Percentiles rank a stretch among this genome's conserved stretches.
Conservation (phyloP, 1,140 invertebrate genomes). For the Drosophila ironensis region DNA sequence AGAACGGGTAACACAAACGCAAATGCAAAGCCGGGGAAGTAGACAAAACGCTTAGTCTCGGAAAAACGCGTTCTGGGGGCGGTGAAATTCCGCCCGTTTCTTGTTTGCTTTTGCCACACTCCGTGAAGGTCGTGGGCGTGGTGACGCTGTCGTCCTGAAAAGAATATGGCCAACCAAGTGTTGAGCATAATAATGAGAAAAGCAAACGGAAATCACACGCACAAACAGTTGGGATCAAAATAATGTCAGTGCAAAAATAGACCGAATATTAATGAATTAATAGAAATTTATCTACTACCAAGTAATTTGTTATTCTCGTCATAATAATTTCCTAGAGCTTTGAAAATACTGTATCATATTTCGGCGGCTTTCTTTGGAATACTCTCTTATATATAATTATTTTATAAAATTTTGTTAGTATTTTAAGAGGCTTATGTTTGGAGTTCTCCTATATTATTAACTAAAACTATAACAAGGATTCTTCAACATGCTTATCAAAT, state of each 20-base stretch:
- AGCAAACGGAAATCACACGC: conserved; percentile 24
- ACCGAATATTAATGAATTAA: background rate
- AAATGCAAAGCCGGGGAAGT: conserved; percentile 4
- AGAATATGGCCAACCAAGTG: conserved; percentile 67
- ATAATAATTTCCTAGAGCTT: too few relatives aligned
- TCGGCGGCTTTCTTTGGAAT: too few relatives aligned
- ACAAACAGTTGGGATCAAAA: background rate
- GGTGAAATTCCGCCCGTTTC: conserved; percentile 21
- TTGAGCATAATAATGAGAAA: conserved; percentile 73
- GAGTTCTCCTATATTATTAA: too few relatives aligned
- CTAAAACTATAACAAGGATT: too few relatives aligned
- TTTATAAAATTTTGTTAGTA: too few relatives aligned
- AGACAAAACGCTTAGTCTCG: conserved; percentile 68
- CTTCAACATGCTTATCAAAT: too few relatives aligned
- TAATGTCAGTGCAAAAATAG: background rate
- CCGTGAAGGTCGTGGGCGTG: conserved; percentile 67
- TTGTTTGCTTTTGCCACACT: conserved; percentile 50
- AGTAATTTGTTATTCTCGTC: too few relatives aligned
- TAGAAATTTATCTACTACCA: background rate
- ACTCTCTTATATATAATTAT: too few relatives aligned
- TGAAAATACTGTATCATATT: too few relatives aligned
- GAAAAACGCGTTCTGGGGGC: conserved; percentile 28
- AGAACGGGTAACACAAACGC: conserved; percentile 21
- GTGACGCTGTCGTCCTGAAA: conserved; percentile 31
- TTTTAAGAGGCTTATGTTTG: too few relatives aligned